phyloP scores from a whole-genome alignment of 2,797 vertebrate genomes.

The Danio aesculapii region DNA sequence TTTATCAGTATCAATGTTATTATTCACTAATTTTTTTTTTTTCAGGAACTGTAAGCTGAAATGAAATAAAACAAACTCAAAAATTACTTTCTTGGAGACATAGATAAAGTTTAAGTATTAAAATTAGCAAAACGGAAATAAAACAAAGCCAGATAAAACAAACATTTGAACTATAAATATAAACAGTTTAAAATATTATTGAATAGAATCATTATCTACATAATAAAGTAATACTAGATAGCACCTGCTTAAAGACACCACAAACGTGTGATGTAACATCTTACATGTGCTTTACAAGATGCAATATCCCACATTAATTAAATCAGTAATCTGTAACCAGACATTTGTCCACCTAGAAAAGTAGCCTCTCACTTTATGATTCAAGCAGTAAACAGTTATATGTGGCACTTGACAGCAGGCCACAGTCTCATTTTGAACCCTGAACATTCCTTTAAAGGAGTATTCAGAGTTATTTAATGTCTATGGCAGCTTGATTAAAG shows the following conservation, averaged over 20 bases:
- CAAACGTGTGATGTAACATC: not conserved
- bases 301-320: not conserved
- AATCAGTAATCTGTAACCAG: not conserved
- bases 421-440: conserved; percentile 1
- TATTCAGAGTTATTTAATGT: not conserved
- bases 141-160: too few relatives aligned
- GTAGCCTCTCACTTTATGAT: not conserved
- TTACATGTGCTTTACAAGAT: not conserved
- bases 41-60: too few relatives aligned
- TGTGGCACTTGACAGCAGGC: not conserved
- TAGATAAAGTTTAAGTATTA: too few relatives aligned
- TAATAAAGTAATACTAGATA: too few relatives aligned
- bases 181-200: not conserved
- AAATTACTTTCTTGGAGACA: too few relatives aligned
- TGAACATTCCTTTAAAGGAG: conserved; percentile 20
- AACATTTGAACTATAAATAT: not conserved
- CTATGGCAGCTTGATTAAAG: not conserved
- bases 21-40: too few relatives aligned
- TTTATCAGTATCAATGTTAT: too few relatives aligned
- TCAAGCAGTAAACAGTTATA: not conserved
- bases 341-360: not conserved
- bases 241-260: not conserved
- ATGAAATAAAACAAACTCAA: too few relatives aligned
- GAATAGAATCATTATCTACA: not conserved
- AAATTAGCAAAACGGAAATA: too few relatives aligned